Evolutionary conservation across 1,140 invertebrate genomes (phyloP), one percentile per base, ranked within the genome.

Genomic region (Drepana arcuata): DNA sequence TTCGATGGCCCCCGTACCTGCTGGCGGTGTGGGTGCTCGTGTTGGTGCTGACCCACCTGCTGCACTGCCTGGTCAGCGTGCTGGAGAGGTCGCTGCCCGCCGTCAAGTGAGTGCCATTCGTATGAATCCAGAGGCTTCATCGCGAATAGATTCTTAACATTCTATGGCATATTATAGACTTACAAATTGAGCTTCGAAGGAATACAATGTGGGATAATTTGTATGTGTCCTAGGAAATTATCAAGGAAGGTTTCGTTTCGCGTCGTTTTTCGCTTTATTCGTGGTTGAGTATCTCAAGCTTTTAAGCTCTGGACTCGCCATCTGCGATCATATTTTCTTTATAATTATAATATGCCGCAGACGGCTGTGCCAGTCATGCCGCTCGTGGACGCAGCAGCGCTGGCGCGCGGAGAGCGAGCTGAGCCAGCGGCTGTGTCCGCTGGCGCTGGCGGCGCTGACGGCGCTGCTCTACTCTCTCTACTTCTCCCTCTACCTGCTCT

Each of bases 1-100:
- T 66, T 51, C 65, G 68, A 21, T 81, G 77, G 71, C 71, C 77
- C 43, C 77, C 77, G 30, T 81, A 78, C 54, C 38, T 77, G 59
- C 38, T 78, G 55, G 54, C 57, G 36, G 69, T 66, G 59, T 81
- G 69, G 69, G 61, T 73, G 52, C 7, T 65, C 34, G 58, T 69
- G 40, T 41, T 77, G 48, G 30, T 74, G 43, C 34, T 68, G 1
- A 59, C 73, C 13, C 77, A 77, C 54, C 50, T 44, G 30, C 54
- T 80, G 48, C 73, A 78, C 56, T 59, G 58, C 35, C 39, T 72
- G 26, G 55, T 55, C 9, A 47, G 24, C 9, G 34, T 64, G 41
- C 63, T 80, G 0, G 62, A 63, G 25, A 30, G 51, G 12, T 42
- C 59, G 4, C 44, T 79, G 38, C 74, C 74, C 1, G 28, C 49